Percentiles rank a stretch among this genome's conserved stretches.
Conservation (phyloP, 1,140 invertebrate genomes). For the Drosophila nigrodunni region DNA sequence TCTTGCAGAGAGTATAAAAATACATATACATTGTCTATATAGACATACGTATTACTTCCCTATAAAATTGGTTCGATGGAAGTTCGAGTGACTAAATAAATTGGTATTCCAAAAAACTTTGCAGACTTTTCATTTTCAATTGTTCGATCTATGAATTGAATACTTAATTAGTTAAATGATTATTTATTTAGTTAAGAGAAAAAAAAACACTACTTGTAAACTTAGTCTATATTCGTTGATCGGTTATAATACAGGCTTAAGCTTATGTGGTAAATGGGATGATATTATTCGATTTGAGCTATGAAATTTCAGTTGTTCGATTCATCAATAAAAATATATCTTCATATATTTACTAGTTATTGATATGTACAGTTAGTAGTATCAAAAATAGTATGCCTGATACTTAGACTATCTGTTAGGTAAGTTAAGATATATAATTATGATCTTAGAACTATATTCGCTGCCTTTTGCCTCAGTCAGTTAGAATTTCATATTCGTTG, state of each 20-base stretch:
- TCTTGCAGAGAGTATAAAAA: too few relatives aligned
- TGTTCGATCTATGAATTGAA: conserved; percentile 33
- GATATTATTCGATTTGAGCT: conserved; percentile 8
- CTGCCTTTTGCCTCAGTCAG: conserved; percentile 74
- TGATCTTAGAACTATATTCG: conserved; percentile 50
- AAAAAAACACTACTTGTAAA: conserved; percentile 17
- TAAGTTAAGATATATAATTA: conserved; percentile 36
- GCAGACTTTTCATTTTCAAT: conserved; percentile 47
- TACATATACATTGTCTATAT: conserved; percentile 20
- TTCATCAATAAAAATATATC: conserved; percentile 4
- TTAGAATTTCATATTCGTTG: conserved; percentile 71
- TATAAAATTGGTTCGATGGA: conserved; percentile 10
- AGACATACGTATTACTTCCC: conserved; percentile 41
- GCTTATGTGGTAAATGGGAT: conserved; percentile 9
- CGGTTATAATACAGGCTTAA: conserved; percentile 15
- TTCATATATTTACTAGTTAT: conserved; percentile 10
- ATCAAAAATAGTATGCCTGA: conserved; percentile 46
- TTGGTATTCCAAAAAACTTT: conserved; percentile 19
- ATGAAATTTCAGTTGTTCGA: conserved; percentile 44
- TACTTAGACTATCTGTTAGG: conserved; percentile 40
- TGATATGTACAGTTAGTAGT: conserved; percentile 32
- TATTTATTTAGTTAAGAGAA: conserved; percentile 15
- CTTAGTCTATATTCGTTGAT: conserved; percentile 22
- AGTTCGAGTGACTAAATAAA: conserved; percentile 16
- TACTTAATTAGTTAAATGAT: conserved; percentile 25